Evolutionary conservation across 2,113 vertebrate species (phyloP).

Genomic region (Phrynocephalus versicolor): DNA sequence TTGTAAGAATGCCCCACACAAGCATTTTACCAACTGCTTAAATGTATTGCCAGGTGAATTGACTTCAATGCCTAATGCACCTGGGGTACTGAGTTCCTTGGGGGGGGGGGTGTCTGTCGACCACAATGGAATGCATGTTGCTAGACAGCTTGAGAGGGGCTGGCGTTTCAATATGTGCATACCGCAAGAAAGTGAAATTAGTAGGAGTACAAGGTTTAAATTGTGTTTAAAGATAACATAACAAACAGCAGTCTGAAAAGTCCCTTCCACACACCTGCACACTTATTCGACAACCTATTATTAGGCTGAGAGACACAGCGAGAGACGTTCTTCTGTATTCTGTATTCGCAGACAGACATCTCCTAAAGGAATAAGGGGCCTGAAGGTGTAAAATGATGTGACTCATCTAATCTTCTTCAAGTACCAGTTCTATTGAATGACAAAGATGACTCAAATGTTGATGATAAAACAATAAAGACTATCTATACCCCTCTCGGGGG

Average conservation of each 20-base stretch:
- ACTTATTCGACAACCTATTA: constrained; percentile 20
- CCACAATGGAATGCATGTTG: background rate
- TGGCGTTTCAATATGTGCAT: background rate
- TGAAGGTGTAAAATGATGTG: constrained; percentile 27
- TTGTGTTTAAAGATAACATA: constrained; percentile 47
- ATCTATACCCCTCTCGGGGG: background rate
- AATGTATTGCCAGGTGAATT: background rate
- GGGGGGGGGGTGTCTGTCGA: background rate
- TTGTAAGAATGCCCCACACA: background rate
- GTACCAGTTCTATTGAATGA: constrained; percentile 3
- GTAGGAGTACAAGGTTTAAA: constrained; percentile 31
- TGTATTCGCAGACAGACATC: constrained; percentile 30
- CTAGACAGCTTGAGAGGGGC: constrained; percentile 24
- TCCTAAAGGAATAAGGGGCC: constrained; percentile 38
- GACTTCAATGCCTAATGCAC: background rate
- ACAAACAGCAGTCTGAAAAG: constrained; percentile 32
- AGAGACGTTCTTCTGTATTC: constrained; percentile 30
- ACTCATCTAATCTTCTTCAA: background rate
- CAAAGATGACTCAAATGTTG: background rate
- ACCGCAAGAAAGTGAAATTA: constrained; percentile 44
- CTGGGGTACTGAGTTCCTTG: background rate
- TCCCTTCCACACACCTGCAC: background rate
- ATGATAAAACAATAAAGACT: constrained; percentile 12
- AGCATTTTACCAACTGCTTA: background rate
- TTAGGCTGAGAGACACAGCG: constrained; percentile 24